Evolutionary conservation across 1,140 invertebrate genomes (phyloP).

Genomic region (Drosophila pectinifera): DNA sequence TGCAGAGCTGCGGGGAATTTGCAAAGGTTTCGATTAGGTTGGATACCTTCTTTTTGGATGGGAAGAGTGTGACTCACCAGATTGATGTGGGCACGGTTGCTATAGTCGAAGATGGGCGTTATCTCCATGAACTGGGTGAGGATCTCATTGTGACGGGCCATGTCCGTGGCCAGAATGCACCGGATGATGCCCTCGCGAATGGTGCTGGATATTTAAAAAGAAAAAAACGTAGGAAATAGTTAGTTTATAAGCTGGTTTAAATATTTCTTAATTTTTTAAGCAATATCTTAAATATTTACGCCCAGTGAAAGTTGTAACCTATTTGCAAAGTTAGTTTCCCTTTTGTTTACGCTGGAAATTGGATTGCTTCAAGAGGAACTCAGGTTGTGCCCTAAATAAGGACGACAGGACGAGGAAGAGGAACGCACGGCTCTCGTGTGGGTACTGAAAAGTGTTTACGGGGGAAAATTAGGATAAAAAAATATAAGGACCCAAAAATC

Average conservation of each 20-base stretch:
- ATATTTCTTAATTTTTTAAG: too few relatives aligned
- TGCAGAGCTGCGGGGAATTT: conserved; percentile 88
- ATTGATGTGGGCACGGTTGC: conserved; percentile 91
- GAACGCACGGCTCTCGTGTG: conserved; percentile 5
- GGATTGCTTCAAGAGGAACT: not conserved
- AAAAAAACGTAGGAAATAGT: not conserved
- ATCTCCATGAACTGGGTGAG: conserved; percentile 91
- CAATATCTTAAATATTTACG: not conserved
- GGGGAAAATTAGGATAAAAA: too few relatives aligned
- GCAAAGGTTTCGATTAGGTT: too few relatives aligned
- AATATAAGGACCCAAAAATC: too few relatives aligned
- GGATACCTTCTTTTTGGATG: not conserved
- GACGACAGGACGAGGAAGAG: not conserved
- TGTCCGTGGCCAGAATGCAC: conserved; percentile 94
- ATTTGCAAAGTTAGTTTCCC: conserved; percentile 1
- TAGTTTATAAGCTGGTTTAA: too few relatives aligned
- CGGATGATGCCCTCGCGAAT: conserved; percentile 93
- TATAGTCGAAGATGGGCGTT: conserved; percentile 90
- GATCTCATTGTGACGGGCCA: conserved; percentile 95
- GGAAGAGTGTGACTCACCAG: conserved; percentile 87
- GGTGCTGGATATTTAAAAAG: conserved; percentile 71
- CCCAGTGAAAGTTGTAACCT: not conserved
- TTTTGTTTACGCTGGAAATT: conserved; percentile 9
- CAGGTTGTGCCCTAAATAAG: not conserved
- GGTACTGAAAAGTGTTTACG: conserved; percentile 19